Evolutionary conservation across 2,797 vertebrate species (phyloP), one percentile per base, ranked within the genome.

Genomic region (Gallinago nigripennis): DNA sequence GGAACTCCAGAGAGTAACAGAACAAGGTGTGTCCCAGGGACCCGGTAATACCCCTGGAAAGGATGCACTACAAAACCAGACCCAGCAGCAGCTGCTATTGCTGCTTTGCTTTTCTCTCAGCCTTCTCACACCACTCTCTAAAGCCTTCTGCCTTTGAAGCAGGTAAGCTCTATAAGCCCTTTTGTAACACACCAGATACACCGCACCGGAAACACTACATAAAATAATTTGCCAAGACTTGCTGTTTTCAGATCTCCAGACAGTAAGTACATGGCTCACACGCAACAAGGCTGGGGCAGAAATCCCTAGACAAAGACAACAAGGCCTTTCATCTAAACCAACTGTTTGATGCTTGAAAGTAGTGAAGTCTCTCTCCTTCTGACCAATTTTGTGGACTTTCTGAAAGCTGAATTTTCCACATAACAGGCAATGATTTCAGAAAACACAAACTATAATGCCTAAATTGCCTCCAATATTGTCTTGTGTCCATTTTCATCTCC

Each of bases 11-110:
- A 68, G 79, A 72, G 76, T 19, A 86, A 41, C 82, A 95, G 86
- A 85, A 45, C 51, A 94, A 95, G 95, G 94, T 93, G 89, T 82
- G 82, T 86, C 71, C 86, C 86, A 61, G 57, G 35, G 51, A 85
- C 58, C 23, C 2, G 6, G 13, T 33, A 25, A 69, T 8, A 68
- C 39, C 65, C 30, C 50, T 19, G 64, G 64, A 83, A 79, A 72
- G 43, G 77, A 65, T 73, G 61, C 25, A 48, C 12, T 30, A 53
- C 41, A 61, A 77, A 72, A 90, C 21, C 66, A 84, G 58, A 54
- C 12, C 41, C 28, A 94, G 63, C 43, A 82, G 45, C 54, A 61
- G 19, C 69, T 91, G 71, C n/a, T 82, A 64, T 50, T 51, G 45
- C 33, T 54, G 18, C 0, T 46, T 68, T 72, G 41, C 35, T 28